Base-by-base conservation (phyloP, 2,888 invertebrate species). In the Tipula vernalis region DNA sequence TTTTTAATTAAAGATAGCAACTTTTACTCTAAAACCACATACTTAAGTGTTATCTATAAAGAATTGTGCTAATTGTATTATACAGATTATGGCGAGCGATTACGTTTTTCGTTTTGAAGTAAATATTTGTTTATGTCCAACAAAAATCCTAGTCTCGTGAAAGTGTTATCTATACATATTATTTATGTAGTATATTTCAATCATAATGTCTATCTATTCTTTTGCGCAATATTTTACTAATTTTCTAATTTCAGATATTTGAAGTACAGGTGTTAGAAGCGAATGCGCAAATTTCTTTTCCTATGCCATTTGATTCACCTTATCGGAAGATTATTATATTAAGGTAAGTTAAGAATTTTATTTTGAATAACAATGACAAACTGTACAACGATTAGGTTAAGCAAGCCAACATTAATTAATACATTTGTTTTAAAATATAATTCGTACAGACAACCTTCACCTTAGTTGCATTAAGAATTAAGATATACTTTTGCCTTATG, bases 291-390 rank as follows among this genome's bases (percentile, higher is more conserved):
- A 92, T 94, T 1, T 94, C 94, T 0, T 92, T 94, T 88, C 94
- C 94, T 0, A 91, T 94, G 89, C 92, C 93, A 0, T 91, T 91
- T 15, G 90, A 90, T 1, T 94, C 94, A 0, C 93, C 94, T 0
- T 94, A 94, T 88, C 92, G 92, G 18, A 93, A 92, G 87, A 92
- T 94, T 0, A 93, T 94, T 10, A 93, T 94, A 88, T 89, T 93
- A 57, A 93, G 93, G 94, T 94, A 71, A 71, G 71, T 28, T 28
- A 71, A 10, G 18, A 5, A 57, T 57, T 15, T 10, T 44, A 44
- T 44, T 44, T 44, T 12, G 10, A 44, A 44, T 44, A 44, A 44
- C 44, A 44, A 44, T 44, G 44, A 44, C 8, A n/a, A 57, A 57
- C 5, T 15, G 51, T 15, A 57, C 39, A 28, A 28, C 51, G 15